Percentiles rank a stretch among this genome's conserved stretches.
Evolutionary conservation across 2,888 invertebrate species (phyloP).

Genomic region (Resseliella maxima): DNA sequence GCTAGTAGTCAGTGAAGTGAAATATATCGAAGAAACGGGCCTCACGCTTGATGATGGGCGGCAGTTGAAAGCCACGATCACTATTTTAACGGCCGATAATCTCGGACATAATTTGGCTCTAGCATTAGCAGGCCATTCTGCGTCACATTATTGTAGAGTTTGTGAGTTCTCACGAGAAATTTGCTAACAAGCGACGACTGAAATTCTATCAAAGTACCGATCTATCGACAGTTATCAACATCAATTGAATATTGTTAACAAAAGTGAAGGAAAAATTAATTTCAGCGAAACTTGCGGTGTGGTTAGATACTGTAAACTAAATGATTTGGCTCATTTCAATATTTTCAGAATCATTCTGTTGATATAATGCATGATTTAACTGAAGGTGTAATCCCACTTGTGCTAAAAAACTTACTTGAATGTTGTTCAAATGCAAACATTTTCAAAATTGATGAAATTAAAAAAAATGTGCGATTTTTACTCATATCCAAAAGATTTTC

Average conservation of each 20-base stretch:
- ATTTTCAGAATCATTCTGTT: background rate
- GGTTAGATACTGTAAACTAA: background rate
- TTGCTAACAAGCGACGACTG: background rate
- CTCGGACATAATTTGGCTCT: background rate
- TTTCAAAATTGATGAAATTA: background rate
- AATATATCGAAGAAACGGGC: background rate
- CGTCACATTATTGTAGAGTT: background rate
- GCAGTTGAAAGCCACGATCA: background rate
- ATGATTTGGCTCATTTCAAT: background rate
- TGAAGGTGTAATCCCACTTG: background rate
- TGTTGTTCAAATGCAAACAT: background rate
- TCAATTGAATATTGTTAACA: background rate
- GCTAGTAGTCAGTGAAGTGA: background rate
- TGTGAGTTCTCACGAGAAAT: background rate
- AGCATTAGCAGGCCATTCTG: background rate
- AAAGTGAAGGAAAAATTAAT: background rate
- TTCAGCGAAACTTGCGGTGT: background rate
- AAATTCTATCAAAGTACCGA: background rate
- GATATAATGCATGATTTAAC: constrained; percentile 26
- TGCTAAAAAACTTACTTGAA: background rate
- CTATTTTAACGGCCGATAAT: background rate
- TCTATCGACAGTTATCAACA: background rate
- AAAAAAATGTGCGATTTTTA: background rate
- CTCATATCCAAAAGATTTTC: background rate
- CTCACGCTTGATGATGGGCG: background rate